Evolutionary conservation across 1,140 invertebrate species (phyloP).

Genomic region (Trichogramma pretiosum): DNA sequence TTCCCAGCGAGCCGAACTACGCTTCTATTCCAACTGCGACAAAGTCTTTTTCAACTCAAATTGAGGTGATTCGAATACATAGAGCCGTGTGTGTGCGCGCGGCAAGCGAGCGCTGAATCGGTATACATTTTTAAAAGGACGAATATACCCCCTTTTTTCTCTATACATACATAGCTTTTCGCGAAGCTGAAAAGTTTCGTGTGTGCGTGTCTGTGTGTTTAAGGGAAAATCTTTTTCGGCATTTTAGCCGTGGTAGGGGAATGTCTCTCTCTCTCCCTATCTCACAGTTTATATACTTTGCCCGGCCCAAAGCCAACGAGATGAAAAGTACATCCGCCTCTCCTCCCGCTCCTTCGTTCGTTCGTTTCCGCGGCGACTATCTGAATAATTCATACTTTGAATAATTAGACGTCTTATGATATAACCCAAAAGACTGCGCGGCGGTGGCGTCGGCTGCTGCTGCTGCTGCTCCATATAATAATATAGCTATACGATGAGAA

Average conservation of each 20-base stretch:
- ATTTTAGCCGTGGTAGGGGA: conserved; percentile 1
- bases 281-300: conserved; percentile 1
- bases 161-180: no score
- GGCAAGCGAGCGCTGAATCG: no score
- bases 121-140: no score
- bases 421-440: neutral
- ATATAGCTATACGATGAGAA: conserved; percentile 5
- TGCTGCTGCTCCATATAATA: neutral
- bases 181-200: no score
- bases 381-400: conserved; percentile 29
- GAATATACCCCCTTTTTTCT: no score
- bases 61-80: no score
- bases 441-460: conserved; percentile 2
- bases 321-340: neutral
- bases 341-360: conserved; percentile 4
- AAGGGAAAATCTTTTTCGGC: no score
- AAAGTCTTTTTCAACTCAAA: no score
- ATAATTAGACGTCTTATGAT: conserved; percentile 28
- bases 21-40: no score
- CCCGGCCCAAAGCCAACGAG: conserved; percentile 3
- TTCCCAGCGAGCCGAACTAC: no score
- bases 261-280: conserved; percentile 3
- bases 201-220: no score
- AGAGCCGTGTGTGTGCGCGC: no score
- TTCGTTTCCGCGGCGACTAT: conserved; percentile 1